Evolutionary conservation across 2,113 vertebrate species (phyloP), one percentile per base, ranked within the genome.

Genomic region (Glareola pratincola): DNA sequence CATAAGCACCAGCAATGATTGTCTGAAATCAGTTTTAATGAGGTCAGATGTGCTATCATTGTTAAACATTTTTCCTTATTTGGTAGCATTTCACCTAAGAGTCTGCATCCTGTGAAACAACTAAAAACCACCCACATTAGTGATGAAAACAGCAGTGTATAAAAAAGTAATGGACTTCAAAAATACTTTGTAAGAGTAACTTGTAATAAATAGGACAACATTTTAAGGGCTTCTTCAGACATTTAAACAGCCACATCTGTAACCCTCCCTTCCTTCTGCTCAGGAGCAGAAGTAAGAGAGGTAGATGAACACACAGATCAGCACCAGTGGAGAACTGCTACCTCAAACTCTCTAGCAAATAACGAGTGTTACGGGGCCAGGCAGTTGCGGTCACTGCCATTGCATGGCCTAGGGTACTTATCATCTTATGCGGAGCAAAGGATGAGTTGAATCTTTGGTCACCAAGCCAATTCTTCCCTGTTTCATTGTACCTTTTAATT

Each of bases 21-120:
- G 22, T 64, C 69, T 95, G 92, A 96, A 93, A 87, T 86, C 51
- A 36, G 15, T 93, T 93, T 23, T 48, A 80, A 87, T 59, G 75
- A 90, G 8, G 87, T 94, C 59, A 72, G 43, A 59, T 88, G 9
- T 41, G 29, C 9, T 85, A 79, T n/a, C 29, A 88, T 85, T 81
- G 12, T 80, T 91, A 32, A 92, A 71, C 1, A 41, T 47, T 79
- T 93, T 88, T 69, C 26, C 19, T 29, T 81, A 57, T 45, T 81
- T 77, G 13, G 12, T 57, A 72, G 7, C 39, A 82, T 92, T 96
- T 68, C n/a, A 51, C 23, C 32, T 67, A n/a, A 51, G 24, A 90
- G 48, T 68, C 48, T 75, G 16, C 34, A 47, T 85, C 91, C 63
- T 80, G 14, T 50, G 24, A 74, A 60, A 64, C 18, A 78, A 92